Evolutionary conservation across 2,888 invertebrate species (phyloP), one percentile per base, ranked within the genome.

Genomic region (Protophormia terraenovae): DNA sequence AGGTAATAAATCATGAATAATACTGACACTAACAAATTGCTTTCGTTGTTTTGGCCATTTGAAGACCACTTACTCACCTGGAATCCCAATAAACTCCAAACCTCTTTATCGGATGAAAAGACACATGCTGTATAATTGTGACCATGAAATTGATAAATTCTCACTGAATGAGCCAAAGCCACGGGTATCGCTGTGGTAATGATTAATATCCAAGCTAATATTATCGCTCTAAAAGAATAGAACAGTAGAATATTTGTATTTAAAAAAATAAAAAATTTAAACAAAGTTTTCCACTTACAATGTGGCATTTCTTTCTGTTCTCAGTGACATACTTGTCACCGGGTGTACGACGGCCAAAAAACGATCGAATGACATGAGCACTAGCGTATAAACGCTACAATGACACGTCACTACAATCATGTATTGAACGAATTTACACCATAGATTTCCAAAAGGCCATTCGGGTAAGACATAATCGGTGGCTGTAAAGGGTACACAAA

Each of bases 331-430:
- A 67, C 97, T 97, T 0, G 96, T 95, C 87, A 98, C 96, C 3
- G 98, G 98, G 92, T 97, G 97, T 1, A 98, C 98, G 2, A 98
- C 98, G 35, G 98, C 98, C 92, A 98, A 94, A 91, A 97, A 98
- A 87, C 96, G 94, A 93, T 98, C 98, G 79, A 98, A 93, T 6
- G 97, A 97, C 98, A 98, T 98, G 86, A 98, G 94, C 0, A 98
- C 98, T 64, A 98, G 93, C 0, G 98, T 98, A 93, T 98, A 98
- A 5, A 98, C 97, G 89, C 97, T 97, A 77, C 97, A 97, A 91
- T 97, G 98, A 32, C 98, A 98, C 27, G 97, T 97, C 47, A 98
- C 97, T 82, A 97, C 97, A 87, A 97, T 97, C 91, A 98, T 95
- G 91, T 98, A 98, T 92, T 98, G 97, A 12, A 97, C 93, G 87